Percentiles rank a stretch among this genome's conserved stretches.
phyloP scores from a whole-genome alignment of 2,113 vertebrate species.

The Microcebus jonahi region DNA sequence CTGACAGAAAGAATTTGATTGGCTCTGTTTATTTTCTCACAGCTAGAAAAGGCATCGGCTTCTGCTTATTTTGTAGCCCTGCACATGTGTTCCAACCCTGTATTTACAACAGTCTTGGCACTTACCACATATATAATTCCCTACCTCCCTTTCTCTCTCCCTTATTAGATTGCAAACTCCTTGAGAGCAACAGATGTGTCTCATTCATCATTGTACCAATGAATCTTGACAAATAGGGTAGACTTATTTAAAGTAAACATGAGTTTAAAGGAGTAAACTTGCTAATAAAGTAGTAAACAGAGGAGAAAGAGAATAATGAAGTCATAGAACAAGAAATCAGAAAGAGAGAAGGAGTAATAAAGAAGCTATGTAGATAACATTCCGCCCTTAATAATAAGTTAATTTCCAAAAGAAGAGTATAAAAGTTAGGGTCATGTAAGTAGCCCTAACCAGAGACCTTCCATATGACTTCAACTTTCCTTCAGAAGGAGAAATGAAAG shows the following conservation, averaged over 20 bases:
- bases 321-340: background rate
- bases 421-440: background rate
- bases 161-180: background rate
- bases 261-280: constrained; percentile 29
- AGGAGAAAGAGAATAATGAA: background rate
- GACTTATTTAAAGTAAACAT: background rate
- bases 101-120: background rate
- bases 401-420: background rate
- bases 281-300: background rate
- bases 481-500: background rate
- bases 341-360: background rate
- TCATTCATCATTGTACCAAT: background rate
- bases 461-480: background rate
- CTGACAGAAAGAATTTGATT: background rate
- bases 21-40: background rate
- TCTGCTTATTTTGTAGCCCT: background rate
- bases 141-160: background rate
- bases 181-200: background rate
- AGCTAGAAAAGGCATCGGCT: background rate
- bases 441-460: background rate
- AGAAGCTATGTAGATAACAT: background rate
- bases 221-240: background rate
- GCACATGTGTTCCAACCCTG: background rate
- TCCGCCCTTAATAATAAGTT: background rate
- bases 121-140: background rate